Evolutionary conservation across 2,113 vertebrate species (phyloP).

Genomic region (Pelvicachromis taeniatus): DNA sequence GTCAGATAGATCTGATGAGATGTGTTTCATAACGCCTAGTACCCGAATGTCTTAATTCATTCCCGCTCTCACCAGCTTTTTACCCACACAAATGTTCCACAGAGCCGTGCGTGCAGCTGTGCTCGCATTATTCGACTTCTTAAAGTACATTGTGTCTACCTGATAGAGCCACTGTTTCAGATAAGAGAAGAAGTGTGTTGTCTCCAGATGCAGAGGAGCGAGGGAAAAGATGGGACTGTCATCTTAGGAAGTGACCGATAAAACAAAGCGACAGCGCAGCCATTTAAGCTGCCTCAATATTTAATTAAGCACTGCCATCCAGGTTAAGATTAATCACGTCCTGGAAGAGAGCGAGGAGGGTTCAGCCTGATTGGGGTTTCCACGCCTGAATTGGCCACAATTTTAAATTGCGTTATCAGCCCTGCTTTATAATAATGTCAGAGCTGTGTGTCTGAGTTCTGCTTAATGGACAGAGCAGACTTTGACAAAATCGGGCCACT

Average conservation of each 20-base stretch:
- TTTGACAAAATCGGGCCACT: neutral
- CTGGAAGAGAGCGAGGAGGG: neutral
- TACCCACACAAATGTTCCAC: neutral
- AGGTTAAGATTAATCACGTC: slow-evolving; percentile 56
- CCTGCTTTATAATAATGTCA: neutral
- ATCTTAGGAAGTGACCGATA: slow-evolving; percentile 28
- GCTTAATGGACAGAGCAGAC: neutral
- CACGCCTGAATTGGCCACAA: slow-evolving; percentile 7
- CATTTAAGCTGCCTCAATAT: slow-evolving; percentile 52
- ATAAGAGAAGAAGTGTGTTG: neutral
- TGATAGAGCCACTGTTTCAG: neutral
- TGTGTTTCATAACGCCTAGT: neutral
- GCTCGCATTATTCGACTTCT: neutral
- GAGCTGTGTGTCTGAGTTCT: neutral
- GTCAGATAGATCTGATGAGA: neutral
- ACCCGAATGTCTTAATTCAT: neutral
- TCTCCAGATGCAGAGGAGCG: neutral
- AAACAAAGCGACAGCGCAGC: slow-evolving; percentile 15
- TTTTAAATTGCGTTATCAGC: neutral
- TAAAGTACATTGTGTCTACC: neutral
- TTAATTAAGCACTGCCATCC: slow-evolving; percentile 57
- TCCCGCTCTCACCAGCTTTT: neutral
- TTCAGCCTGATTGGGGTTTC: slow-evolving; percentile 9
- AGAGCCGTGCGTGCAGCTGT: neutral
- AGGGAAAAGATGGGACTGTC: slow-evolving; percentile 15